Evolutionary conservation across 2,113 vertebrate genomes (phyloP).

Genomic region (Sclerurus mexicanus): DNA sequence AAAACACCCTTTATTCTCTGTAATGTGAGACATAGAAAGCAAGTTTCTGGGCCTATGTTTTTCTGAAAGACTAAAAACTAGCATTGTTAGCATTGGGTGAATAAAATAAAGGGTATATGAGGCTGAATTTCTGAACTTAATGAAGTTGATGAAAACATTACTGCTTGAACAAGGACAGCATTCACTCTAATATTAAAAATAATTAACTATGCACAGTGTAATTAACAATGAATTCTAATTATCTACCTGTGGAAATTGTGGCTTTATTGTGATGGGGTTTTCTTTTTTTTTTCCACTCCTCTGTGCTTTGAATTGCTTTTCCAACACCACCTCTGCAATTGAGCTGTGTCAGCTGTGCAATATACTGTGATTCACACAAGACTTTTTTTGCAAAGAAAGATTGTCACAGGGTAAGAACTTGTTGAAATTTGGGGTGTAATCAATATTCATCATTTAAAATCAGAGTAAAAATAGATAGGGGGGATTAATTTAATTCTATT

Average conservation of each 20-base stretch:
- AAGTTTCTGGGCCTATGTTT: neutral
- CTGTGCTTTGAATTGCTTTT: neutral
- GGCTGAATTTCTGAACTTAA: neutral
- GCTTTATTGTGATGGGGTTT: neutral
- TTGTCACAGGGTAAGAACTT: neutral
- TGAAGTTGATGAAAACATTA: neutral
- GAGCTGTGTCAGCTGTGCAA: neutral
- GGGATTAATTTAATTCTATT: neutral
- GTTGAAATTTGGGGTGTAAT: neutral
- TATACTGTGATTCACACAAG: slow-evolving; percentile 1
- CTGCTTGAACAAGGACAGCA: neutral
- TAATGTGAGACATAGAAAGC: neutral
- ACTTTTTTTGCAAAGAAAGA: neutral
- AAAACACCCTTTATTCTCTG: neutral
- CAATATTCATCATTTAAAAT: neutral
- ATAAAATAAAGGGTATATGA: neutral
- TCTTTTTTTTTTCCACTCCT: neutral
- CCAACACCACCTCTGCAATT: neutral
- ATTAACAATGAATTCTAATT: slow-evolving; percentile 38
- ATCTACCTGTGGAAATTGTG: neutral
- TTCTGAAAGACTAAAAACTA: neutral
- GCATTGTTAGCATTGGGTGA: fast-evolving
- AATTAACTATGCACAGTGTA: slow-evolving; percentile 39
- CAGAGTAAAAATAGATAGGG: neutral
- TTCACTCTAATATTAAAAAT: neutral